Base-by-base conservation (phyloP, 2,888 invertebrate genomes). In the Leucophenga maculata region DNA sequence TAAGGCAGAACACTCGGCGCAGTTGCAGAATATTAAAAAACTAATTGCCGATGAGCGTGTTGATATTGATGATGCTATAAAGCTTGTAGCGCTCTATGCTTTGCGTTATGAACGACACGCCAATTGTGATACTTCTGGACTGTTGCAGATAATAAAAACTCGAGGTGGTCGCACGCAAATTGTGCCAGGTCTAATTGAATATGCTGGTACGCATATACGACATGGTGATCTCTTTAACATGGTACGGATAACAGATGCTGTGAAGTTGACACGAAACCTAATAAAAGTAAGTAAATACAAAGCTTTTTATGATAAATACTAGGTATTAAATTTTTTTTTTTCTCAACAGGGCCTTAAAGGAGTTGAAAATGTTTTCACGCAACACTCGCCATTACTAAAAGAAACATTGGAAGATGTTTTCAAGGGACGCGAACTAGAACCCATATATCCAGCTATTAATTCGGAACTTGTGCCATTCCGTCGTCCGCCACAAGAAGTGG, bases 321-420 rank as follows among this genome's bases (percentile, higher is more conserved):
- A 3, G 54, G 20, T 2, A 9, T 54, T 3, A 3, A 6, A n/a
- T 20, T 54, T n/a, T 2, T 16, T 54, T 14, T 16, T 48, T 68
- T 55, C 22, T 20, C 14, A 26, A 16, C 84, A 92, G 91, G 96
- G 95, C 18, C 90, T 97, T 20, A 95, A 94, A 89, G 99, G 98
- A 1, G 98, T 99, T 0, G 99, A 99, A 87, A 99, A 99, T 89
- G 96, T 99, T 73, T 99, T 98, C 89, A 99, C 99, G 0, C 99
- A 99, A 86, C 99, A 99, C 89, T 94, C 94, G n/a, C 98, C 99
- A 0, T 90, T 97, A 26, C 89, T 99, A 6, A 93, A 94, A 79
- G 96, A 97, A 85, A 94, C 95, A 0, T 87, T 99, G 0, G 98
- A 98, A 81, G 96, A 97, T 85, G 90, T 98, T 0, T 91, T 96